Base-by-base conservation (phyloP, 2,113 vertebrate genomes). In the Salvelinus sp. region DNA sequence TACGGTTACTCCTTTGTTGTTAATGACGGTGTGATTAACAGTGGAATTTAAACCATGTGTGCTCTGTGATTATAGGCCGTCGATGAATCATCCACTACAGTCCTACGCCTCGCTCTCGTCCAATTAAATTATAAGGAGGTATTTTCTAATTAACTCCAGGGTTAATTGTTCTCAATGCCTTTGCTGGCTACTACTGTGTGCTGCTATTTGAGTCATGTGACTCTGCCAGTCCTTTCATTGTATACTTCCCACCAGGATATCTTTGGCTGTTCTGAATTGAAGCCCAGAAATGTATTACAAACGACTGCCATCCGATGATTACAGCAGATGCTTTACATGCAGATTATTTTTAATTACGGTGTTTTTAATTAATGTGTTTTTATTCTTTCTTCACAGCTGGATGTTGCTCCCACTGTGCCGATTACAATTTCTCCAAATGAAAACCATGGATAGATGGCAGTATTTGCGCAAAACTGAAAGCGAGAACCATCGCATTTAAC, bases 81-180 rank as follows among this genome's bases (percentile, higher is more conserved):
- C 25, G 2, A 1, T 50, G 69, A 76, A 57, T 75, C 54, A 79
- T 76, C 63, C 22, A 57, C 22, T 22, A 50, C 33, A 72, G 30
- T 25, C 60, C 74, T 38, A 58, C 47, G n/a, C 73, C 76, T 79
- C 72, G 23, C 74, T 78, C 72, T 77, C 28, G 28, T 74, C 75
- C 73, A 75, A 67, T 84, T 73, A 76, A 71, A 85, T 84, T 77
- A 75, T 76, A 79, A 76, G 57, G 33, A 73, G 78, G 74, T 68
- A 25, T 78, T 58, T 76, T 80, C 79, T 82, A 77, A 91, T 89
- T 89, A 84, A 82, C 77, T 76, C 57, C 28, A 72, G 86, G 48
- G 87, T 88, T 89, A 89, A 88, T 85, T 85, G 77, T 58, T 75
- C 67, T 79, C 71, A 76, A 81, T 80, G 73, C 66, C 69, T 70